Evolutionary conservation across 2,888 invertebrate genomes (phyloP), one percentile per base, ranked within the genome.

Genomic region (Polia nebulosa): DNA sequence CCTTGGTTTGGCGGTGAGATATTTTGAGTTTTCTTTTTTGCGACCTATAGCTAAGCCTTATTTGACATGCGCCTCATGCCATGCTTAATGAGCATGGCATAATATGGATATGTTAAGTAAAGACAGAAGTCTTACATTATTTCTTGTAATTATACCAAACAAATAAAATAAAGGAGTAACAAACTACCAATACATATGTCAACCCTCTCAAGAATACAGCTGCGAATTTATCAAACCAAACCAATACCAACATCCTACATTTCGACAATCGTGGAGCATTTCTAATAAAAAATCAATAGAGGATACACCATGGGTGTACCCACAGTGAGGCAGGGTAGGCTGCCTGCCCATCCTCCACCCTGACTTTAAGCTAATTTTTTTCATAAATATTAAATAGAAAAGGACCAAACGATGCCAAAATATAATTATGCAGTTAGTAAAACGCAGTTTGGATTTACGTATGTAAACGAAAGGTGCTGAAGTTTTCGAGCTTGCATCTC

Each of bases 1-100:
- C 39, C n/a, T 25, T 29, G 20, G 51, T 63, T 63, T 47, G 27
- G 47, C 6, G 17, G 56, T 44, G 52, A 51, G 17, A 36, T 45
- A 4, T 25, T 13, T 41, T 15, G 17, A 34, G 22, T 20, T 52
- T 22, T 7, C 1, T 20, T 36, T 3, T 25, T 47, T 1, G 13
- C 13, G 1, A 15, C 17, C 45, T n/a, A 1, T n/a, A 17, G 22
- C 8, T 5, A 7, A 36, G 11, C 13, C n/a, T 47, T 29, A 32
- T 17, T 22, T n/a, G 8, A 29, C 34, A n/a, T n/a, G n/a, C n/a
- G n/a, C n/a, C n/a, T n/a, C n/a, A n/a, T n/a, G n/a, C n/a, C n/a
- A n/a, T n/a, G n/a, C n/a, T n/a, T n/a, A n/a, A n/a, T n/a, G n/a
- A n/a, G n/a, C n/a, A n/a, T n/a, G n/a, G n/a, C n/a, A n/a, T n/a